A percentile compares a stretch with the other conserved stretches of the same genome.
phyloP scores from a whole-genome alignment of 2,888 invertebrate species.

The Artemia sp. region DNA sequence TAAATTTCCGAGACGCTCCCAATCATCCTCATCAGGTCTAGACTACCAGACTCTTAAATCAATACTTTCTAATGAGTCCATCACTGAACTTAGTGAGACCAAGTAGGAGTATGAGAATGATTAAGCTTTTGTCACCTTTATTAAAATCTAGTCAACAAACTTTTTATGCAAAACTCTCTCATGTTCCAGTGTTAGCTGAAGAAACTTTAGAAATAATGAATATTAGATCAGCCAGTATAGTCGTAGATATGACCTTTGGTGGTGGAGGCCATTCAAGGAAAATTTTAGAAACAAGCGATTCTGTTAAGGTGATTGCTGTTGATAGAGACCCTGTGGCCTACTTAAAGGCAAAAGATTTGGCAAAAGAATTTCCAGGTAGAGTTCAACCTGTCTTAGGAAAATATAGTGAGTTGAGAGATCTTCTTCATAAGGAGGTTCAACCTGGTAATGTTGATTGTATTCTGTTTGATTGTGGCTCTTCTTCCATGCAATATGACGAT shows the following conservation, averaged over 20 bases:
- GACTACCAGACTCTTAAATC: not conserved
- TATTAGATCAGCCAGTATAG: constrained; percentile 43
- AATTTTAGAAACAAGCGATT: constrained; percentile 47
- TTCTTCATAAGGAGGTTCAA: constrained; percentile 44
- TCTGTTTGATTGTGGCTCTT: constrained; percentile 81
- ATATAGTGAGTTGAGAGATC: constrained; percentile 64
- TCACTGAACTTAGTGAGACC: not conserved
- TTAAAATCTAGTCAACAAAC: not conserved
- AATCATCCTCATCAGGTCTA: constrained; percentile 4
- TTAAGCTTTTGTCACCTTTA: not conserved
- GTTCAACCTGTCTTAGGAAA: constrained; percentile 63
- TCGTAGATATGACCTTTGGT: constrained; percentile 91
- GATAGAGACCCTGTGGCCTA: constrained; percentile 74
- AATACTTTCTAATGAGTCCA: not conserved
- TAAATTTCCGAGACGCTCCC: constrained; percentile 1
- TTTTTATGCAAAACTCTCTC: constrained; percentile 31
- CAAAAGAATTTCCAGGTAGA: constrained; percentile 47
- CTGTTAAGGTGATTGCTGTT: constrained; percentile 53
- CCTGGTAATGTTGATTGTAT: constrained; percentile 58
- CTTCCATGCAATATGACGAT: constrained; percentile 82
- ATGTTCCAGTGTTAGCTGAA: constrained; percentile 55
- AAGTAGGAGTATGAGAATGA: not conserved
- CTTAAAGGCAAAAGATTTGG: constrained; percentile 46
- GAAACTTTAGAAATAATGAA: constrained; percentile 51
- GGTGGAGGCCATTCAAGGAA: constrained; percentile 71